phyloP scores from a whole-genome alignment of 2,797 vertebrate species.

The Alca torda region DNA sequence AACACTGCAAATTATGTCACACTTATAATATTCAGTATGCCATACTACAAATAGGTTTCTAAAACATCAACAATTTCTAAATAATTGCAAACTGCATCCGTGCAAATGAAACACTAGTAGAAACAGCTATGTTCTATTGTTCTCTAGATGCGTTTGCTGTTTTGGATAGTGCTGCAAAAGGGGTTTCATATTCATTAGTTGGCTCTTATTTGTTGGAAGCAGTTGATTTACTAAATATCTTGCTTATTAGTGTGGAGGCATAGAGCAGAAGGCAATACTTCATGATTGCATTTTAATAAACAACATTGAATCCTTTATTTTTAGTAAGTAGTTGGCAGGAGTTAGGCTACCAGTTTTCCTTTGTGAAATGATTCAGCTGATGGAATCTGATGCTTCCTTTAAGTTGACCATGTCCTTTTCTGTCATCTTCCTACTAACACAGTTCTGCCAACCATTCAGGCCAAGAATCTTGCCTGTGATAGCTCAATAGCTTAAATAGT shows the following conservation, averaged over 20 bases:
- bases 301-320: constrained; percentile 61
- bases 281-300: constrained; percentile 63
- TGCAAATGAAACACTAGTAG: constrained; percentile 51
- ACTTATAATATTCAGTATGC: background rate
- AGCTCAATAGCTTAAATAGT: background rate
- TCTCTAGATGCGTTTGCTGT: constrained; percentile 23
- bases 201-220: constrained; percentile 52
- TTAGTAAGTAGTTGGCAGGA: constrained; percentile 56
- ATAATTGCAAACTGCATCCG: constrained; percentile 51
- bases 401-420: background rate
- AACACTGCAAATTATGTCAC: background rate
- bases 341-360: constrained; percentile 10
- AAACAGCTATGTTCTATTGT: constrained; percentile 64
- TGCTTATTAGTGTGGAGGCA: constrained; percentile 57
- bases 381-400: background rate
- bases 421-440: background rate
- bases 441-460: background rate
- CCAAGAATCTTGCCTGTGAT: background rate
- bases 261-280: constrained; percentile 46
- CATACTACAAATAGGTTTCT: constrained; percentile 47
- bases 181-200: constrained; percentile 63
- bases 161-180: constrained; percentile 60
- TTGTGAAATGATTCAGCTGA: background rate
- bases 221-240: constrained; percentile 68
- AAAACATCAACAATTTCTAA: constrained; percentile 36